Conservation (phyloP, 2,888 invertebrate species). For the Balanococcus diminutus region DNA sequence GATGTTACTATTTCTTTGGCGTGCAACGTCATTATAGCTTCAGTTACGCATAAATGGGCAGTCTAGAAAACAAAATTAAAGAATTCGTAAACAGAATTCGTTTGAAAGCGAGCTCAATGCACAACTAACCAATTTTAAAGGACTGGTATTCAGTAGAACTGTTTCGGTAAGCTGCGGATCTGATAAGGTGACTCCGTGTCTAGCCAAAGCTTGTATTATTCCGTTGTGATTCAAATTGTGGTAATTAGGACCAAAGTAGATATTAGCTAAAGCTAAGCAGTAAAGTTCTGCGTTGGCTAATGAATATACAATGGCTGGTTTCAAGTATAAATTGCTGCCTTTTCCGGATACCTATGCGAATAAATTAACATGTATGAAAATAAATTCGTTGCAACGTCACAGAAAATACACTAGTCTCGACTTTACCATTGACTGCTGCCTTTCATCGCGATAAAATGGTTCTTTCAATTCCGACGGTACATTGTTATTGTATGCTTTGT, state of each 20-base stretch:
- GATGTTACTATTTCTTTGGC: constrained; percentile 89
- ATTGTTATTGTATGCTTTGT: constrained; percentile 94
- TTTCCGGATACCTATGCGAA: constrained; percentile 31
- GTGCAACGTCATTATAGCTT: constrained; percentile 92
- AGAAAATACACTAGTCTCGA: background rate
- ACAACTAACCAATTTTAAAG: constrained; percentile 84
- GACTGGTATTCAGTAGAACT: constrained; percentile 92
- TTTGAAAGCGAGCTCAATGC: background rate
- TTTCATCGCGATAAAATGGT: constrained; percentile 84
- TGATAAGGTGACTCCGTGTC: constrained; percentile 86
- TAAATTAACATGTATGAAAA: constrained; percentile 2
- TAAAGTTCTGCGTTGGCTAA: constrained; percentile 93
- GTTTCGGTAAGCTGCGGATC: constrained; percentile 93
- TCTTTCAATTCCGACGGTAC: constrained; percentile 90
- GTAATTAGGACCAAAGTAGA: constrained; percentile 95
- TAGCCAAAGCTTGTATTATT: constrained; percentile 88
- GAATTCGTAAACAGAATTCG: no score
- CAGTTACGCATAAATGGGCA: constrained; percentile 94
- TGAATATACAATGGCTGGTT: constrained; percentile 88
- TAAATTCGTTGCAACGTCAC: background rate
- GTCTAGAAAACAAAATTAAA: constrained; percentile 66
- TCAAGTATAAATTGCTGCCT: constrained; percentile 73
- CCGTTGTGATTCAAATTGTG: constrained; percentile 95
- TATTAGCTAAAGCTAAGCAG: constrained; percentile 90
- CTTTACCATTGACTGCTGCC: constrained; percentile 38